Evolutionary conservation across 2,797 vertebrate genomes (phyloP).

Genomic region (Coluber constrictor): DNA sequence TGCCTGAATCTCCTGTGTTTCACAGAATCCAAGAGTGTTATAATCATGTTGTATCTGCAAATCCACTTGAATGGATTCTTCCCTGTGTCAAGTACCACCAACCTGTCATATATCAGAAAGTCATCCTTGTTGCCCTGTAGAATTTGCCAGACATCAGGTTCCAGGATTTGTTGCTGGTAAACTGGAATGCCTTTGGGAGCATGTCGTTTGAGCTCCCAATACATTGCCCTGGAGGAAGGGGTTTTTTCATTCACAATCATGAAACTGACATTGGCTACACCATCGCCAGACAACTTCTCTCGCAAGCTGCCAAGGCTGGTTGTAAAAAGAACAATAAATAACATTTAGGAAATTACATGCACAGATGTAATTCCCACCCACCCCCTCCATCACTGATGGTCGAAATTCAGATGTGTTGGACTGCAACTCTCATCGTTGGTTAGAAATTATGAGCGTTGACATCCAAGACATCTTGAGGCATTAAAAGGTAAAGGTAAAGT

Average conservation of each 20-base stretch:
- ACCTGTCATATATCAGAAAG: constrained; percentile 69
- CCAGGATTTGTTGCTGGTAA: constrained; percentile 75
- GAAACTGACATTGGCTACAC: constrained; percentile 70
- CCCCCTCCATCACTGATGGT: background rate
- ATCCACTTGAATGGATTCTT: background rate
- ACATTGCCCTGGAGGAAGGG: constrained; percentile 76
- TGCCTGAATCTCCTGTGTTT: background rate
- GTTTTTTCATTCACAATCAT: constrained; percentile 84
- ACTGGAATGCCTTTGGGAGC: constrained; percentile 75
- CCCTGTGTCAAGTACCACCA: background rate
- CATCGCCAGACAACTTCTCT: constrained; percentile 72
- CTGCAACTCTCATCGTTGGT: background rate
- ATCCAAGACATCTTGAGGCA: background rate
- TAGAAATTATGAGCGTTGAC: background rate
- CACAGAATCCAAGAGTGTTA: background rate
- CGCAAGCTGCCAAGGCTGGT: constrained; percentile 77
- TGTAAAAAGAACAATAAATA: background rate
- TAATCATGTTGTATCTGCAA: background rate
- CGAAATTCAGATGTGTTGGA: background rate
- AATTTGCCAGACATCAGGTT: constrained; percentile 80
- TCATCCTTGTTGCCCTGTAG: constrained; percentile 65
- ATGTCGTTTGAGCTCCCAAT: constrained; percentile 75
- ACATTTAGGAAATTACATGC: rapidly evolving
- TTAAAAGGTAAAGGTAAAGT: too few species aligned
- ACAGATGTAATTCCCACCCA: background rate